Conservation (phyloP, 2,797 vertebrate species). For the Danionella dracula region DNA sequence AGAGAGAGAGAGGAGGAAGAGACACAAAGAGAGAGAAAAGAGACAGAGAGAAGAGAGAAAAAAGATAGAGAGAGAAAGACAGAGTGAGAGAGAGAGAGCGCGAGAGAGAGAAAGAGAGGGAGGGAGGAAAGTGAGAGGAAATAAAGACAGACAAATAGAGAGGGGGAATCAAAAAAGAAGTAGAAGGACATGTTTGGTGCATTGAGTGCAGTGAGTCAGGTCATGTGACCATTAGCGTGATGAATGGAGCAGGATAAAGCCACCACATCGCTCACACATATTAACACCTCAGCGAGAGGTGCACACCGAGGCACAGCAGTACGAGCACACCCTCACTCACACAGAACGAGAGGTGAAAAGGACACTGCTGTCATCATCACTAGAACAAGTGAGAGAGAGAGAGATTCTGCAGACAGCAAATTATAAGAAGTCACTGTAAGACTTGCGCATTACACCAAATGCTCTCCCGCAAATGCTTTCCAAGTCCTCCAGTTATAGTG, state of each 20-base stretch:
- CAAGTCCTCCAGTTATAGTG: too few species aligned
- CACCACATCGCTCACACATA: conserved; percentile 6
- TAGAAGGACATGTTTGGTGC: conserved; percentile 1
- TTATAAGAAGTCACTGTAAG: too few species aligned
- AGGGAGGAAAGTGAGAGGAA: too few species aligned
- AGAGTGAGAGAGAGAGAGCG: too few species aligned
- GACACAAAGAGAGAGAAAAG: neutral
- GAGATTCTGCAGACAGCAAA: too few species aligned
- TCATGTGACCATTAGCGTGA: conserved; percentile 1
- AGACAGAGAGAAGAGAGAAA: neutral
- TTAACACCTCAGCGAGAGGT: neutral
- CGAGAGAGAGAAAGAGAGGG: too few species aligned
- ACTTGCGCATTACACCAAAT: too few species aligned
- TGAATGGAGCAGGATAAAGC: conserved; percentile 12
- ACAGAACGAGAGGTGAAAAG: neutral
- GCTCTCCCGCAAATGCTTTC: too few species aligned
- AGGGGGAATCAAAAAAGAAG: neutral
- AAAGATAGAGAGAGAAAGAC: too few species aligned
- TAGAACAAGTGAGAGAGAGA: neutral
- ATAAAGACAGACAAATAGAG: neutral
- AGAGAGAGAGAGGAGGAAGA: neutral
- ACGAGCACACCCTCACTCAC: neutral
- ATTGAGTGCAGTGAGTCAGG: neutral
- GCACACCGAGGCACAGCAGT: too few species aligned
- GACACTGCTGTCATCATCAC: neutral